Base-by-base conservation (phyloP, 2,888 invertebrate species). In the Spisula subtruncata region DNA sequence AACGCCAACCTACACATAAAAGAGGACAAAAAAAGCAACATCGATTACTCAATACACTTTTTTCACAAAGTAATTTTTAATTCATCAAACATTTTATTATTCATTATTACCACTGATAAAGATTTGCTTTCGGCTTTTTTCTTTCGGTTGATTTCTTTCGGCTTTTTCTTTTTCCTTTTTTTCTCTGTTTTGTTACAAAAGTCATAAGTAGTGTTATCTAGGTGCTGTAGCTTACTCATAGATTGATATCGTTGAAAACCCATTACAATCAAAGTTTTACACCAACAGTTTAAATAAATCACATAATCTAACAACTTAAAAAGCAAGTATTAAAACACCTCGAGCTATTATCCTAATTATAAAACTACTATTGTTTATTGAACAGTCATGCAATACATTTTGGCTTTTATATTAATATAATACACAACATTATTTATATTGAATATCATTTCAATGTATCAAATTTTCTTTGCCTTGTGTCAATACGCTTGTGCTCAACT, bases 401-500 rank as follows among this genome's bases (percentile, higher is more conserved):
- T 75, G 18, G 32, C 75, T 32, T 32, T 75, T 75, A 60, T 41
- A 71, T 29, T 71, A 29, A 35, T 75, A 16, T 35, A 75, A 75
- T 75, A 75, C 32, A 29, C 12, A 35, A 32, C 35, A 29, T n/a
- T n/a, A n/a, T n/a, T n/a, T n/a, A n/a, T n/a, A n/a, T 14, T 18
- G 75, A 14, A 35, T 16, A 75, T 75, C 25, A 32, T 71, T 71
- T 75, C 32, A 75, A 75, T 35, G 75, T 32, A 75, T 75, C 75
- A 14, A 29, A 32, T 75, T 75, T 12, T 18, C 6, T 18, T 16
- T 32, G 32, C n/a, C 75, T 35, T 75, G 16, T 75, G 75, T 75
- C 75, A 75, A 75, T 75, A 75, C 16, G 16, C 75, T 32, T 35
- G 16, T 75, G 32, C 75, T 75, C 75, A 75, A 71, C 71, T 71